phyloP scores from a whole-genome alignment of 2,113 vertebrate species.

The Clupea harengus region DNA sequence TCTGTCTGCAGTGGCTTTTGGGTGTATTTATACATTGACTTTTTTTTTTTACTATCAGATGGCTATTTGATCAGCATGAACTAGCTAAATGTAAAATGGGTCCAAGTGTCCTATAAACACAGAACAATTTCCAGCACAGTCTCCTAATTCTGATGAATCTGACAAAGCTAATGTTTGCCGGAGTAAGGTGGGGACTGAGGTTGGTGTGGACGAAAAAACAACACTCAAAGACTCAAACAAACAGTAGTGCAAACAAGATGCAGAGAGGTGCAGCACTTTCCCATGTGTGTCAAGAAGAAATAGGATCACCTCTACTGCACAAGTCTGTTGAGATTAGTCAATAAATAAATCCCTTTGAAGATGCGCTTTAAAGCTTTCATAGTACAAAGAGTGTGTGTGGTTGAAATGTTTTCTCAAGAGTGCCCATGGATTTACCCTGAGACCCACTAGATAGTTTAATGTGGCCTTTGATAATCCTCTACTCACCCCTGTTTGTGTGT shows the following conservation, averaged over 20 bases:
- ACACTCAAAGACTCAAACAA: neutral
- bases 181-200: neutral
- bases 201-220: neutral
- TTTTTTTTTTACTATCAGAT: neutral
- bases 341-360: conserved; percentile 20
- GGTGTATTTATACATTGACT: neutral
- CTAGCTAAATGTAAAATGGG: neutral
- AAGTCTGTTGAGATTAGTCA: conserved; percentile 8
- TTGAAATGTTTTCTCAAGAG: conserved; percentile 1
- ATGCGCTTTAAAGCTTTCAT: neutral
- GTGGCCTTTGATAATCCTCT: conserved; percentile 11
- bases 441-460: neutral
- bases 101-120: neutral
- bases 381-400: conserved; percentile 5
- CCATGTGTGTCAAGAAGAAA: neutral
- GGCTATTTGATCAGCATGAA: neutral
- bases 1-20: neutral
- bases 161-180: neutral
- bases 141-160: neutral
- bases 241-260: neutral
- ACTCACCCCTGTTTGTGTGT: neutral
- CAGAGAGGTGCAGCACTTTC: neutral
- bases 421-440: neutral
- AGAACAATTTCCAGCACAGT: neutral
- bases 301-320: neutral